These are phyloP conservation scores for Acleris sparsana DNA, from an alignment of 2,888 invertebrate species.

Conservation along the genomic window DNA sequence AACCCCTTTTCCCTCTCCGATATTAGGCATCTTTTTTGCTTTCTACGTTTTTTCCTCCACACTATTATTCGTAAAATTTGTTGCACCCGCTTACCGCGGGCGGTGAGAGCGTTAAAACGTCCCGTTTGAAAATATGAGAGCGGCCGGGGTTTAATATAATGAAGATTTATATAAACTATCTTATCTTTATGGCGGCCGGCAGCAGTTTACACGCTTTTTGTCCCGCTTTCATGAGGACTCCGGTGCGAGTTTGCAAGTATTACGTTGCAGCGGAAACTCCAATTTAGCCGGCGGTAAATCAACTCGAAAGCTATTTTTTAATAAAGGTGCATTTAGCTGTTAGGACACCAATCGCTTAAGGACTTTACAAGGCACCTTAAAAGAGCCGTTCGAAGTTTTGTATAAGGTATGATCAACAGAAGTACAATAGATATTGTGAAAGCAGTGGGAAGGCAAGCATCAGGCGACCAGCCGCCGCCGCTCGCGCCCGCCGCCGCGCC, in stretches of 20 bases:
- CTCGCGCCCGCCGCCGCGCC: background rate
- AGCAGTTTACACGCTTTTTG: conserved; percentile 34
- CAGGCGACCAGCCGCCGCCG: background rate
- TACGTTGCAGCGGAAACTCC: conserved; percentile 14
- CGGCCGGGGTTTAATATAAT: conserved; percentile 66
- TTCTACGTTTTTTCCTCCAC: conserved; percentile 53
- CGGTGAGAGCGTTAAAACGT: conserved; percentile 69
- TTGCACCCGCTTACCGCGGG: conserved; percentile 70
- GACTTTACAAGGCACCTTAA: background rate
- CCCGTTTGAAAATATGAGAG: conserved; percentile 70
- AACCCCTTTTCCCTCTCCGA: conserved; percentile 48
- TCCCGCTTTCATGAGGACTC: conserved; percentile 23
- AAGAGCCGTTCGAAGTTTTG: background rate
- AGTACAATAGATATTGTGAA: background rate
- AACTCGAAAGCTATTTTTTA: background rate
- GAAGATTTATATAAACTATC: conserved; percentile 71
- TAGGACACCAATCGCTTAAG: background rate
- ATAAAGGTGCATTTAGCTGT: background rate
- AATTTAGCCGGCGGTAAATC: conserved; percentile 20
- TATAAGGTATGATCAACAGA: background rate
- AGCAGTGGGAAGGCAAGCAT: background rate
- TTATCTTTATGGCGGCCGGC: conserved; percentile 48
- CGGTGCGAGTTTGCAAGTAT: conserved; percentile 11
- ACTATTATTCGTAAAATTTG: conserved; percentile 68
- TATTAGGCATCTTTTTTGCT: conserved; percentile 49